A percentile compares a stretch with the other conserved stretches of the same genome.
phyloP scores from a whole-genome alignment of 2,797 vertebrate species.

The Somateria mollissima region DNA sequence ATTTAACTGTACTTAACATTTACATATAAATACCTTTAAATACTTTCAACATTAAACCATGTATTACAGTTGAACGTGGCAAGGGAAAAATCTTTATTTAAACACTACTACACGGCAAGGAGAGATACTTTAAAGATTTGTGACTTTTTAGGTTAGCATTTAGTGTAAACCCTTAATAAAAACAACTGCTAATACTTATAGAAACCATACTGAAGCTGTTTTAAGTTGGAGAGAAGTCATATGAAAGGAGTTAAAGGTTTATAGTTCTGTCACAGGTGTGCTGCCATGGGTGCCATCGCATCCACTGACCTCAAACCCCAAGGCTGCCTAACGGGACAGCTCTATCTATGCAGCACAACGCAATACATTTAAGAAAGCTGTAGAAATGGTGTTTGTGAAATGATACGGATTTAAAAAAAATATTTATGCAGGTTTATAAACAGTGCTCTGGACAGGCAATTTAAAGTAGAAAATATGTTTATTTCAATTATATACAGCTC shows the following conservation, averaged over 20 bases:
- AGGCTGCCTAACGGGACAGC: background rate
- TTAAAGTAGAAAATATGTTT: conserved; percentile 74
- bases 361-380: background rate
- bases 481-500: conserved; percentile 75
- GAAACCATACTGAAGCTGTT: background rate
- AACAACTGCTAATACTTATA: conserved; percentile 28
- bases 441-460: conserved; percentile 51
- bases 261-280: background rate
- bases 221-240: background rate
- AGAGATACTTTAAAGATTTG: background rate
- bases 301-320: background rate
- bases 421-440: conserved; percentile 31
- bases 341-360: background rate
- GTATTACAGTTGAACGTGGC: background rate
- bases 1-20: background rate
- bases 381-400: background rate
- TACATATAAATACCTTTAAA: background rate
- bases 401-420: background rate
- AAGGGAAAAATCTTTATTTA: background rate
- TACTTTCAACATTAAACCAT: background rate
- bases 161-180: background rate
- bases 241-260: background rate
- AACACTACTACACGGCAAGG: background rate
- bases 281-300: background rate
- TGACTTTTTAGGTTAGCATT: background rate